Conservation (phyloP, 2,113 vertebrate species). For the Mus spicilegus region DNA sequence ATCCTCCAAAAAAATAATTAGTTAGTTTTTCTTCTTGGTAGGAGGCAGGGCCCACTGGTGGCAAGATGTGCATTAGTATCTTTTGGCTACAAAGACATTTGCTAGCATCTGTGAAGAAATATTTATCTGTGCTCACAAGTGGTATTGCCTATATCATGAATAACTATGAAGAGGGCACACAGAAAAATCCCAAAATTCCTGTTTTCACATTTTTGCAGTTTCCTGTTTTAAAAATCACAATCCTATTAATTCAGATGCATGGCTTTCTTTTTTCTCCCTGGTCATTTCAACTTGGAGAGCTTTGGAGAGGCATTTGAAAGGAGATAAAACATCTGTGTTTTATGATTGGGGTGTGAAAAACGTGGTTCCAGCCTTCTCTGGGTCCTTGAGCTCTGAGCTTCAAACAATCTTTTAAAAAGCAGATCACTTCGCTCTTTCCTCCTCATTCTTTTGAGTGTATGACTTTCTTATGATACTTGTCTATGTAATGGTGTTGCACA, state of each 20-base stretch:
- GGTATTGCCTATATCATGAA: constrained; percentile 67
- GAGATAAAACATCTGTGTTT: constrained; percentile 62
- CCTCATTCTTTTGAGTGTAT: constrained; percentile 53
- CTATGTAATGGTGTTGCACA: constrained; percentile 12
- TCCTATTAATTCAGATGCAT: constrained; percentile 57
- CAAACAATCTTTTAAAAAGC: constrained; percentile 63
- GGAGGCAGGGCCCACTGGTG: constrained; percentile 67
- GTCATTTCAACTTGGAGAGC: constrained; percentile 64
- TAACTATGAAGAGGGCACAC: constrained; percentile 71
- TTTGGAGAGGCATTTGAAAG: constrained; percentile 58
- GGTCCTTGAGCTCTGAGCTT: constrained; percentile 71
- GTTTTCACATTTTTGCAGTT: constrained; percentile 56
- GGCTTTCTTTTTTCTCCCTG: constrained; percentile 44
- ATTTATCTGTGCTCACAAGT: constrained; percentile 71
- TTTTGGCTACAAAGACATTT: constrained; percentile 71
- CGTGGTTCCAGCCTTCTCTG: constrained; percentile 25
- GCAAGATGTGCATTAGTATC: constrained; percentile 76
- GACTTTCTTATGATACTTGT: constrained; percentile 54
- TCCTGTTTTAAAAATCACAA: constrained; percentile 52
- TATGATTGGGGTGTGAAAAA: constrained; percentile 54
- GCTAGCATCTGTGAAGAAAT: constrained; percentile 62
- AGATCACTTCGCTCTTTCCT: constrained; percentile 54
- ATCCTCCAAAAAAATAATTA: constrained; percentile 71
- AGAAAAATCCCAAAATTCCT: constrained; percentile 67
- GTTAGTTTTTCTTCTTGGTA: constrained; percentile 71